Base-by-base conservation (phyloP, 2,888 invertebrate genomes). In the Aphidius colemani region DNA sequence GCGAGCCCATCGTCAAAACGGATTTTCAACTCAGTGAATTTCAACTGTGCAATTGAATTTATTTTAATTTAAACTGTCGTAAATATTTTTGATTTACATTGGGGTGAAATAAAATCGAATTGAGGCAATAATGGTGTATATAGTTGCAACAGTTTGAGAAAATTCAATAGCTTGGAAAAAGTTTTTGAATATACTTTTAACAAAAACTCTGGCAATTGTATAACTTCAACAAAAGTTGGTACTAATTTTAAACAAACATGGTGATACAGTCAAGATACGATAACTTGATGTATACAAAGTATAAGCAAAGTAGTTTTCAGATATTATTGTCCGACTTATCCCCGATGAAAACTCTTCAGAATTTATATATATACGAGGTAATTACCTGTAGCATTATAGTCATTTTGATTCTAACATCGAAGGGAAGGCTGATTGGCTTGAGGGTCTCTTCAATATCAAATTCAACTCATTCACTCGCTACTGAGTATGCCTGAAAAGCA, bases 241-340 rank as follows among this genome's bases (percentile, higher is more conserved):
- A 64, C 67, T 70, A 70, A 73, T 72, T 73, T 69, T 61, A 70
- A 70, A 66, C 63, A 61, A 57, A 49, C 63, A 49, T 64, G 43
- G 56, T 43, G 56, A 50, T 57, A 60, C 46, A 48, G 53, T 44
- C 53, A 7, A 48, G 64, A 66, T 69, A 70, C 66, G 69, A 61
- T 48, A 5, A 30, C 3, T 30, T 30, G 30, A 30, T 30, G 30
- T 30, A 30, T 18, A 18, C 2, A 18, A 18, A 18, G 13, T 18
- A 30, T 30, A 30, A 30, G 30, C 30, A 30, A 30, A 30, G 30
- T 30, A 30, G 30, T 55, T 53, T 64, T 67, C 66, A 65, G 73
- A 75, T 74, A 75, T 70, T 69, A 70, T 71, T 73, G 72, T 70
- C 60, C 67, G 65, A 53, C 69, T 65, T 57, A 59, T 64, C 61